These are phyloP conservation scores for Meloidogyne hapla DNA, from an alignment of 1,140 invertebrate species.

Conservation along the genomic window DNA sequence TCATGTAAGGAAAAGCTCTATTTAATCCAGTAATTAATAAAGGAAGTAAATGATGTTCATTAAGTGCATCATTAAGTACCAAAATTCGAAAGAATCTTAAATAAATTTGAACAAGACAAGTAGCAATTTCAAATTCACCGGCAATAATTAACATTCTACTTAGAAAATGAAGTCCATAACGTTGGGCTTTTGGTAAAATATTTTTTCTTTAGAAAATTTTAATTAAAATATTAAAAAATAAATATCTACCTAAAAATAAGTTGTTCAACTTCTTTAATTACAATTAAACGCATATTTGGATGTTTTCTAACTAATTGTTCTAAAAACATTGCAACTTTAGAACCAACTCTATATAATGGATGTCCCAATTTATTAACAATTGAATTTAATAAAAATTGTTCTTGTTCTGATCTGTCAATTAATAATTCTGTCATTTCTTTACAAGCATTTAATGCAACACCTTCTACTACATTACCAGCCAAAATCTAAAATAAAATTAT, in stretches of 20 bases:
- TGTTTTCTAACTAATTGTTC: slow-evolving; percentile 78
- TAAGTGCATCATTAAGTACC: slow-evolving; percentile 66
- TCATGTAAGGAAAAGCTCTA: slow-evolving; percentile 78
- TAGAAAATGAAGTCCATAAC: slow-evolving; percentile 88
- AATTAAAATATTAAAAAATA: slow-evolving; percentile 10
- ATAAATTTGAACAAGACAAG: slow-evolving; percentile 82
- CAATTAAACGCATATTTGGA: slow-evolving; percentile 81
- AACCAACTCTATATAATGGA: slow-evolving; percentile 80
- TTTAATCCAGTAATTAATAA: slow-evolving; percentile 84
- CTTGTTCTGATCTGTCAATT: slow-evolving; percentile 80
- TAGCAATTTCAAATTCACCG: slow-evolving; percentile 76
- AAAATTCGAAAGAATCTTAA: slow-evolving; percentile 90
- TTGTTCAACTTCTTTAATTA: slow-evolving; percentile 32
- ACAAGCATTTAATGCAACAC: slow-evolving; percentile 47
- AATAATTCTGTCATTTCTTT: slow-evolving; percentile 75
- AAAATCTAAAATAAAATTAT: slow-evolving; percentile 68
- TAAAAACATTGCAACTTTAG: slow-evolving; percentile 82
- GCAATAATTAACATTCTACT: slow-evolving; percentile 76
- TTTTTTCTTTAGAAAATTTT: slow-evolving; percentile 65
- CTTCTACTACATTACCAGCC: slow-evolving; percentile 46
- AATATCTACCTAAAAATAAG: slow-evolving; percentile 36
- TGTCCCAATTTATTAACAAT: slow-evolving; percentile 94
- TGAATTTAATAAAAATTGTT: slow-evolving; percentile 75
- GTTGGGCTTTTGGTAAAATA: slow-evolving; percentile 79
- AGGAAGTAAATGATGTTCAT: slow-evolving; percentile 77